These are phyloP conservation scores for Ametastegia equiseti DNA, from an alignment of 2,888 invertebrate species.

Conservation along the genomic window DNA sequence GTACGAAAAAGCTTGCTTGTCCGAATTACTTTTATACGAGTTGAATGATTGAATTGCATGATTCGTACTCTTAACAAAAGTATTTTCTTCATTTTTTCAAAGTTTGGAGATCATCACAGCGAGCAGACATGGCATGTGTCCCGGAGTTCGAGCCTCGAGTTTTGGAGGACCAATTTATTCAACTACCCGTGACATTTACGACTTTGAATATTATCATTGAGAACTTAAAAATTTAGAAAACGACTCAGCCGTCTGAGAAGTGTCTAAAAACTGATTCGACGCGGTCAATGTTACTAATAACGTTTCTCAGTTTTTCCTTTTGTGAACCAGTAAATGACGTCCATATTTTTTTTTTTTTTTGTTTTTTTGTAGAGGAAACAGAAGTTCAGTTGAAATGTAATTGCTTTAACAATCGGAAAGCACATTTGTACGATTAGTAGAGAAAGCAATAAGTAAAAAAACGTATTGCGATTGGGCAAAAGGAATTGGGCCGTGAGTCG, in stretches of 20 bases:
- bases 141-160: conserved; percentile 6
- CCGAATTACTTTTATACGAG: no score
- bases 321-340: background rate
- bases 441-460: background rate
- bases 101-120: background rate
- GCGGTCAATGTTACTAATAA: conserved; percentile 1
- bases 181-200: conserved; percentile 30
- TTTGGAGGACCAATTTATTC: conserved; percentile 22
- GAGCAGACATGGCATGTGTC: background rate
- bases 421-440: background rate
- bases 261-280: conserved; percentile 6
- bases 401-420: background rate
- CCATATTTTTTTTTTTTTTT: background rate
- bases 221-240: conserved; percentile 20
- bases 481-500: background rate
- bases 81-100: background rate
- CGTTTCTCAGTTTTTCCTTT: background rate
- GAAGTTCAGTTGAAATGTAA: background rate
- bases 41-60: no score
- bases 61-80: no score
- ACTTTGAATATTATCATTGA: conserved; percentile 26
- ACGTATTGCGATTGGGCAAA: background rate
- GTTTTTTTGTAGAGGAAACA: background rate
- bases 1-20: no score
- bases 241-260: background rate